Percentiles rank a stretch among this genome's conserved stretches.
These are phyloP conservation scores for Darevskia mixta DNA, from an alignment of 2,797 vertebrate species.

Conservation along the genomic window DNA sequence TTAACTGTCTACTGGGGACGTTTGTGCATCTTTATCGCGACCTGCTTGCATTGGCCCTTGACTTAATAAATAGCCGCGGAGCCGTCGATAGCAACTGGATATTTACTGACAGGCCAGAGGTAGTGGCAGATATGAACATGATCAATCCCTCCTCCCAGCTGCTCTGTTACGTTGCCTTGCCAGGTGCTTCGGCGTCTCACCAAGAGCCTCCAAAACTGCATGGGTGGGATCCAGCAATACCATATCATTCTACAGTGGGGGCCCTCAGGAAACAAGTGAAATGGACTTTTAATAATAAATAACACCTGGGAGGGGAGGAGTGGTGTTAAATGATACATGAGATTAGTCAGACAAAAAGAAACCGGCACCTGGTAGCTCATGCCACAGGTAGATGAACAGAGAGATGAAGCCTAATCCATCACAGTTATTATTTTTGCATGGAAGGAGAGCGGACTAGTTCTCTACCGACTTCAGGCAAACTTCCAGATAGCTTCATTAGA, in stretches of 20 bases:
- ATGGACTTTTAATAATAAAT: too few species aligned
- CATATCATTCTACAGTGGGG: background rate
- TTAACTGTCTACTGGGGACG: slow-evolving; percentile 19
- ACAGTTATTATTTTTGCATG: slow-evolving; percentile 42
- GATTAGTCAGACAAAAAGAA: background rate
- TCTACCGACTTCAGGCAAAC: slow-evolving; percentile 26
- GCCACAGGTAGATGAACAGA: background rate
- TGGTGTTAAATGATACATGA: background rate
- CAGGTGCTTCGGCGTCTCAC: too few species aligned
- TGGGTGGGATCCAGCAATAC: background rate
- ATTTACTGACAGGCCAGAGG: background rate
- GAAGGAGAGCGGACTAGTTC: slow-evolving; percentile 45
- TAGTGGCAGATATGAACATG: background rate
- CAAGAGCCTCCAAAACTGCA: too few species aligned
- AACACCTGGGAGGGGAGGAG: too few species aligned
- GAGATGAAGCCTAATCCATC: background rate
- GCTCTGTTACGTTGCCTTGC: background rate
- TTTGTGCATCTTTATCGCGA: slow-evolving; percentile 40
- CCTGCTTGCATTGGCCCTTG: background rate
- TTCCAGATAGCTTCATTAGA: slow-evolving; percentile 18
- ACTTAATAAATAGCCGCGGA: background rate
- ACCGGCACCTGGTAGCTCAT: background rate
- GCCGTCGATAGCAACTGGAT: background rate
- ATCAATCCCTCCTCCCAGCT: background rate
- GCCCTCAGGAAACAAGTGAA: too few species aligned